These are phyloP conservation scores for Drosophila stalkeri DNA, from an alignment of 2,888 invertebrate species.

Conservation along the genomic window DNA sequence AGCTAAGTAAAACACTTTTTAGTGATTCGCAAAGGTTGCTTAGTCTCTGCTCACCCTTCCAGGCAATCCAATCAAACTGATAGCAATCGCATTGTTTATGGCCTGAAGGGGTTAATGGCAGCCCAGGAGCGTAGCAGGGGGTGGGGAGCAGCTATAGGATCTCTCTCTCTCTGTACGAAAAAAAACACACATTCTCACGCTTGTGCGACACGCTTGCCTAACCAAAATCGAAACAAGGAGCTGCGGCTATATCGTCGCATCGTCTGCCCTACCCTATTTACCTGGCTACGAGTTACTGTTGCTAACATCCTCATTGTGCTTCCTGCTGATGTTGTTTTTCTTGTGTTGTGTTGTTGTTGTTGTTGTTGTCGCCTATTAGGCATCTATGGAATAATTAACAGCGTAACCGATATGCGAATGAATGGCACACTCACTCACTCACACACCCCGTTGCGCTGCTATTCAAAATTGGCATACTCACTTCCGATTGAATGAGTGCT, in stretches of 20 bases:
- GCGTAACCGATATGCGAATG: conserved; percentile 69
- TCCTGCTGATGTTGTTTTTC: conserved; percentile 34
- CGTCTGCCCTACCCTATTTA: conserved; percentile 15
- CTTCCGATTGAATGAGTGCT: conserved; percentile 67
- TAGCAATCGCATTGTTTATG: conserved; percentile 75
- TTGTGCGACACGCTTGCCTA: conserved; percentile 58
- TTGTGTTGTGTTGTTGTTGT: conserved; percentile 35
- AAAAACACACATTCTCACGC: conserved; percentile 66
- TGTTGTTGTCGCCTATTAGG: conserved; percentile 58
- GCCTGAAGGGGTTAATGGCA: conserved; percentile 34
- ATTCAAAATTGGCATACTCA: conserved; percentile 61
- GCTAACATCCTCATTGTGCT: conserved; percentile 56
- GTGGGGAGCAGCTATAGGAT: not conserved
- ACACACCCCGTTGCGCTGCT: conserved; percentile 24
- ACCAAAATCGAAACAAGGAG: conserved; percentile 39
- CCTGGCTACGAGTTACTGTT: conserved; percentile 40
- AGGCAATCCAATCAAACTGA: conserved; percentile 58
- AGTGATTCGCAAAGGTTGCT: not conserved
- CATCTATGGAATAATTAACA: conserved; percentile 74
- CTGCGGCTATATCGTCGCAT: conserved; percentile 40
- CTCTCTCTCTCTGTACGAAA: not conserved
- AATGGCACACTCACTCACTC: conserved; percentile 12
- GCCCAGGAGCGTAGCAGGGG: not conserved
- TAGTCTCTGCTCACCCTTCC: not conserved
- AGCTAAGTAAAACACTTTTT: conserved; percentile 1